Evolutionary conservation across 2,797 vertebrate genomes (phyloP), one percentile per base, ranked within the genome.

Genomic region (Hypotaenidia okinawae): DNA sequence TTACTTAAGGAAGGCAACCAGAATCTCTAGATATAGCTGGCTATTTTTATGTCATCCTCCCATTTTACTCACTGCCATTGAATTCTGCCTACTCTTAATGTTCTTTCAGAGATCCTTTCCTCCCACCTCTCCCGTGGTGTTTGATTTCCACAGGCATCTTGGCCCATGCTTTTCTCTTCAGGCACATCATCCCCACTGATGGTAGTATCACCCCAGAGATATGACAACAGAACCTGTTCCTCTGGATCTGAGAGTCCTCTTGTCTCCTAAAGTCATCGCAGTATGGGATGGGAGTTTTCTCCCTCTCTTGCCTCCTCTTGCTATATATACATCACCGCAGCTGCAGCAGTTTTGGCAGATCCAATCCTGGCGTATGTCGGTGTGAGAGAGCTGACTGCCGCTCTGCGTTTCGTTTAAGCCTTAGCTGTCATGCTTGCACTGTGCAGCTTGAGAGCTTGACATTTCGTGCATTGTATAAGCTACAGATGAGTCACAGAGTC

Each of bases 401-500:
- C 77, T 61, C 30, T 45, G 37, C 55, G 25, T 32, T 51, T 62
- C 78, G 27, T 61, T 90, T 70, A 43, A 90, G 75, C 61, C 30
- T 88, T 52, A 35, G 73, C 74, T 79, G 41, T 24, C 9, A 1
- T 30, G 62, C 69, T 75, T 77, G 47, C 74, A 41, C 37, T 16
- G 49, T 1, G 70, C 81, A 51, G 67, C 54, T 66, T 32, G 51
- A 15, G 25, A 88, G 69, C n/a, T 68, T 92, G 95, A 79, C 76
- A 18, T 87, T 84, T 84, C 59, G 59, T 67, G 68, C 58, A 14
- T 80, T 78, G 59, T 69, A 33, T 93, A 89, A 95, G 63, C 77
- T 89, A 57, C 0, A 4, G 67, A 73, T 97, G 94, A 96, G 70
- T 97, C 94, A 94, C 47, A n/a, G 74, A 82, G 61, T 84, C 70